Conservation (phyloP, 2,797 vertebrate species). For the Ceryle rudis region DNA sequence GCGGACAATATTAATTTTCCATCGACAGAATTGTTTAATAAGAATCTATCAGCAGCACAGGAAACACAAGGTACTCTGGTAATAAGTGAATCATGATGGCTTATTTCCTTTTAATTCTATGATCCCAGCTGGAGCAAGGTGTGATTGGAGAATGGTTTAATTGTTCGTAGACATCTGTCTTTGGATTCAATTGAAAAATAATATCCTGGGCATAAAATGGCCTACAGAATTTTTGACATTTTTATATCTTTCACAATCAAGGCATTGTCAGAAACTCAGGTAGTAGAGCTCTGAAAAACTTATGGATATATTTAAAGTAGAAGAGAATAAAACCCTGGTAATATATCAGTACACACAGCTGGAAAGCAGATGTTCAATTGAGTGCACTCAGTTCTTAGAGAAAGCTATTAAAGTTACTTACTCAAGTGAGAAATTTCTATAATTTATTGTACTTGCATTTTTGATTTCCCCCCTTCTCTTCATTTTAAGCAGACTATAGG, state of each 20-base stretch:
- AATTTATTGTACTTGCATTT: constrained; percentile 79
- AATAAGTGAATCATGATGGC: constrained; percentile 83
- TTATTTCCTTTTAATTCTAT: constrained; percentile 85
- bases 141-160: constrained; percentile 81
- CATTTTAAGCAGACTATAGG: constrained; percentile 63
- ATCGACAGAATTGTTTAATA: constrained; percentile 79
- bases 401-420: constrained; percentile 80
- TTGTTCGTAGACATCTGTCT: constrained; percentile 84
- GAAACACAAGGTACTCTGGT: constrained; percentile 68
- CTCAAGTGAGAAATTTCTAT: constrained; percentile 76
- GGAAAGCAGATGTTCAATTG: constrained; percentile 83
- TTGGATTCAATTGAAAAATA: constrained; percentile 81
- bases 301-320: constrained; percentile 77
- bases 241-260: constrained; percentile 83
- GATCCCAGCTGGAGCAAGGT: constrained; percentile 84
- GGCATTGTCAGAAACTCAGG: constrained; percentile 80
- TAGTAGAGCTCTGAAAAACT: constrained; percentile 75
- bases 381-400: constrained; percentile 74
- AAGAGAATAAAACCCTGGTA: constrained; percentile 75
- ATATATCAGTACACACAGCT: constrained; percentile 83
- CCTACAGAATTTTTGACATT: constrained; percentile 79
- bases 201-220: constrained; percentile 77
- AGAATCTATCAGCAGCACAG: constrained; percentile 75
- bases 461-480: constrained; percentile 54
- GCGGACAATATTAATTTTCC: constrained; percentile 77